phyloP scores from a whole-genome alignment of 30 jellyfish, hydroid and myxozoan species.

The Aurelia aurita region DNA sequence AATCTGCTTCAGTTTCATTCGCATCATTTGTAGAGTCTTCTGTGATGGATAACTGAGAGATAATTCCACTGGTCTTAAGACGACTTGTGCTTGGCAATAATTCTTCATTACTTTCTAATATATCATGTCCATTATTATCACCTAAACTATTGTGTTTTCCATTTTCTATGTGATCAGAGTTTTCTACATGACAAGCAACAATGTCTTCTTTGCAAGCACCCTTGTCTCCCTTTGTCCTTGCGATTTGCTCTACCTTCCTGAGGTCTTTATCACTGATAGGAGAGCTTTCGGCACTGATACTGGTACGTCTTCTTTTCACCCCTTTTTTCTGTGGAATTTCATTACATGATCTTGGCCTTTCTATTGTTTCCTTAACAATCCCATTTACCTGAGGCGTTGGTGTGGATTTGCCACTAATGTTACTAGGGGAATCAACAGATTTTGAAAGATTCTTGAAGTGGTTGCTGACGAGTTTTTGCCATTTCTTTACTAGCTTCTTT shows the following conservation, averaged over 20 bases:
- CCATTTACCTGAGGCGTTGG: constrained; percentile 72
- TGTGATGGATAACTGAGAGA: neutral
- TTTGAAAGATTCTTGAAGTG: constrained; percentile 75
- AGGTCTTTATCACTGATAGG: constrained; percentile 40
- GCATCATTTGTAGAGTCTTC: neutral
- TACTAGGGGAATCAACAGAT: constrained; percentile 50
- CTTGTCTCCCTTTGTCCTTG: neutral
- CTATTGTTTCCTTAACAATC: constrained; percentile 40
- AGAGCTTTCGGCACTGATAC: constrained; percentile 49
- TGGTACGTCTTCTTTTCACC: constrained; percentile 65
- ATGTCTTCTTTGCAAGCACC: neutral
- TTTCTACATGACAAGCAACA: constrained; percentile 1
- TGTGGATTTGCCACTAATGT: constrained; percentile 40
- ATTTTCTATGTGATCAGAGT: constrained; percentile 4
- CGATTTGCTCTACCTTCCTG: neutral
- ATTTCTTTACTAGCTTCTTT: constrained; percentile 82
- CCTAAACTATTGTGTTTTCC: constrained; percentile 22
- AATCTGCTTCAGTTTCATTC: constrained; percentile 3
- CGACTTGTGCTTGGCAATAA: constrained; percentile 4
- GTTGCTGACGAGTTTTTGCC: constrained; percentile 88
- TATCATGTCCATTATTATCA: neutral
- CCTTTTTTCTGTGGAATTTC: constrained; percentile 58
- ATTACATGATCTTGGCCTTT: constrained; percentile 59
- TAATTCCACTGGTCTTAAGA: neutral
- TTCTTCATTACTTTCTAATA: neutral